Conservation (phyloP, 2,797 vertebrate species). For the Pseudomugil gertrudae region DNA sequence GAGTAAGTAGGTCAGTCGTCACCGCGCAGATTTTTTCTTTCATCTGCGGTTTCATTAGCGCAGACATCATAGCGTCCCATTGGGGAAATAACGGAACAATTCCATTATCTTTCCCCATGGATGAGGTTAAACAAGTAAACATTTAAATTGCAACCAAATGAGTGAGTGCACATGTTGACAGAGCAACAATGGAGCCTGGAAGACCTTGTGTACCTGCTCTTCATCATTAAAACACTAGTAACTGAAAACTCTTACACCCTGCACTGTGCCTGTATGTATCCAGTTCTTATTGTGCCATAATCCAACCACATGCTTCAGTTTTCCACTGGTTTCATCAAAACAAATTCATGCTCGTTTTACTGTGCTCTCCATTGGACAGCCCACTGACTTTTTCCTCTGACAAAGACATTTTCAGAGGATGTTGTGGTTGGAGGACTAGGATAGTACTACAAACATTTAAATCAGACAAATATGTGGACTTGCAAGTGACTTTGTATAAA, state of each 20-base stretch:
- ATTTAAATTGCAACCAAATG: constrained; percentile 49
- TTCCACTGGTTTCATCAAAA: constrained; percentile 50
- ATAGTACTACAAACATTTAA: constrained; percentile 11
- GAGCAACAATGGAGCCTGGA: constrained; percentile 41
- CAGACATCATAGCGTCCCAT: constrained; percentile 34
- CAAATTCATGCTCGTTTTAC: constrained; percentile 23
- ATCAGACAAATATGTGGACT: not conserved
- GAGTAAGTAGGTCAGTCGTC: constrained; percentile 53
- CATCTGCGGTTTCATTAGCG: constrained; percentile 50
- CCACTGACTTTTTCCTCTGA: constrained; percentile 42
- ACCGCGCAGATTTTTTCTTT: constrained; percentile 12
- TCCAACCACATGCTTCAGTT: constrained; percentile 45
- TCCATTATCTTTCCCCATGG: constrained; percentile 40
- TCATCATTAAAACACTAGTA: not conserved
- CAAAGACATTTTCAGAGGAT: constrained; percentile 26
- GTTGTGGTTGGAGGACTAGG: not conserved
- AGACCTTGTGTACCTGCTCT: constrained; percentile 18
- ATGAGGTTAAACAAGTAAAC: constrained; percentile 39
- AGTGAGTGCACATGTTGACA: constrained; percentile 45
- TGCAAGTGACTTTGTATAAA: not conserved
- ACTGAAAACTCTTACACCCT: constrained; percentile 3
- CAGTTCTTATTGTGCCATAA: constrained; percentile 22
- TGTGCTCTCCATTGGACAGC: constrained; percentile 15
- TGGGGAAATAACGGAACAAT: constrained; percentile 41
- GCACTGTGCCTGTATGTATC: not conserved